Evolutionary conservation across 1,140 invertebrate species (phyloP).

Genomic region (Teleopsis dalmanni): DNA sequence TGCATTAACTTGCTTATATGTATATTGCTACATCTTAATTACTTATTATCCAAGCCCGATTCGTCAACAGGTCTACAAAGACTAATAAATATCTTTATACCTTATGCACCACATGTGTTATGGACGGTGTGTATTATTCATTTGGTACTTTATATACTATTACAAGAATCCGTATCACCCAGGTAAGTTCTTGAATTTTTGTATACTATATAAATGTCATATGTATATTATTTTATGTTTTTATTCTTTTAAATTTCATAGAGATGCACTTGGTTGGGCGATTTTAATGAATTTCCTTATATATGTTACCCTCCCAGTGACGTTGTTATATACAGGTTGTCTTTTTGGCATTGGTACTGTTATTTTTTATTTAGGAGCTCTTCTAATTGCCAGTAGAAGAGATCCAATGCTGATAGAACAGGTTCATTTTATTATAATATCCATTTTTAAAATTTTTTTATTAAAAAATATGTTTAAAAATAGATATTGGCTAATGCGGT

Average conservation of each 20-base stretch:
- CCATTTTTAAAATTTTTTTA: neutral
- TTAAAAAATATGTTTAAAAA: slow-evolving; percentile 12
- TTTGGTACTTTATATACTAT: slow-evolving; percentile 1
- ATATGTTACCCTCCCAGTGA: slow-evolving; percentile 72
- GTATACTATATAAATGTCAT: neutral
- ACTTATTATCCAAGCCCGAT: neutral
- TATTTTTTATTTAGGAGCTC: slow-evolving; percentile 51
- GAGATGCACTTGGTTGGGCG: slow-evolving; percentile 61
- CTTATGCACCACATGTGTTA: neutral
- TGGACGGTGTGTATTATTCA: slow-evolving; percentile 2
- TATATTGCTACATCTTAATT: neutral
- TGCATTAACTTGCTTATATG: neutral
- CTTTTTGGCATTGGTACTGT: slow-evolving; percentile 54
- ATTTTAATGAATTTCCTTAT: slow-evolving; percentile 76
- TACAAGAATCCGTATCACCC: neutral
- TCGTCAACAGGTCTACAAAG: neutral
- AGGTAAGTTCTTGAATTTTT: neutral
- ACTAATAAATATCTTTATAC: neutral
- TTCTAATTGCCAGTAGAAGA: slow-evolving; percentile 47
- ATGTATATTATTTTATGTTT: neutral
- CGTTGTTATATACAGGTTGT: slow-evolving; percentile 51
- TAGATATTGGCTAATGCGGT: slow-evolving; percentile 54
- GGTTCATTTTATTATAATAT: slow-evolving; percentile 45
- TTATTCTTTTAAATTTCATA: slow-evolving; percentile 12
- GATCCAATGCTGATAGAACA: slow-evolving; percentile 46